Conservation (phyloP, 1,140 invertebrate genomes). For the Temnothorax curvispinosus region DNA sequence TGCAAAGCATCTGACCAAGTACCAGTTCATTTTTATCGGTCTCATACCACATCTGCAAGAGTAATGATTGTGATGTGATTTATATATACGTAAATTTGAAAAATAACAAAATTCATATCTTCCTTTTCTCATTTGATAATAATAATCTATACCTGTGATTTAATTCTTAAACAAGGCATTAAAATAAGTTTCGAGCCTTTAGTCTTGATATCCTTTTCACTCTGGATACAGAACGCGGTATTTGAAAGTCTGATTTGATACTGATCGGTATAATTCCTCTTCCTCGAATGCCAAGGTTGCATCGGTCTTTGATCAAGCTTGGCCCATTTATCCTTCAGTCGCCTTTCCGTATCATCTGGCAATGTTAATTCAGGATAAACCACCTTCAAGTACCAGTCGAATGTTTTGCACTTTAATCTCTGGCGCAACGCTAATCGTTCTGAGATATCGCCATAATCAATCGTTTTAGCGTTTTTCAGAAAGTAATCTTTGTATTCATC, state of each 20-base stretch:
- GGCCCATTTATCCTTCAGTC: slow-evolving; percentile 88
- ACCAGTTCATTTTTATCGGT: slow-evolving; percentile 95
- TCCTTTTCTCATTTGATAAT: slow-evolving; percentile 23
- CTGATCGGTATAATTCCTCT: slow-evolving; percentile 91
- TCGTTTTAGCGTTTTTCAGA: slow-evolving; percentile 88
- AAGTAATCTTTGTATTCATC: slow-evolving; percentile 96
- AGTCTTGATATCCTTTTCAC: slow-evolving; percentile 92
- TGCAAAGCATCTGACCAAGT: slow-evolving; percentile 93
- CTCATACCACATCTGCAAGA: slow-evolving; percentile 93
- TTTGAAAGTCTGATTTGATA: slow-evolving; percentile 91
- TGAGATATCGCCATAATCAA: slow-evolving; percentile 93
- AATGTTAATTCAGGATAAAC: slow-evolving; percentile 94
- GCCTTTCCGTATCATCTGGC: slow-evolving; percentile 87
- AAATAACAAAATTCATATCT: slow-evolving; percentile 11
- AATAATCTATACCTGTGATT: slow-evolving; percentile 89
- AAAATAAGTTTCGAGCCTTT: slow-evolving; percentile 91
- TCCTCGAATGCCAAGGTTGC: slow-evolving; percentile 93
- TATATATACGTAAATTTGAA: neutral
- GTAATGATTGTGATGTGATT: too few species aligned
- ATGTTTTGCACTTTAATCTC: slow-evolving; percentile 92
- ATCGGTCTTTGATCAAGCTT: slow-evolving; percentile 88
- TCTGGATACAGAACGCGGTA: slow-evolving; percentile 91
- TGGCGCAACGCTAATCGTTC: slow-evolving; percentile 90
- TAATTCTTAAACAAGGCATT: slow-evolving; percentile 88
- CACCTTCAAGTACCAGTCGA: slow-evolving; percentile 97